phyloP scores from a whole-genome alignment of 2,797 vertebrate genomes.

The Acanthurus tractus region DNA sequence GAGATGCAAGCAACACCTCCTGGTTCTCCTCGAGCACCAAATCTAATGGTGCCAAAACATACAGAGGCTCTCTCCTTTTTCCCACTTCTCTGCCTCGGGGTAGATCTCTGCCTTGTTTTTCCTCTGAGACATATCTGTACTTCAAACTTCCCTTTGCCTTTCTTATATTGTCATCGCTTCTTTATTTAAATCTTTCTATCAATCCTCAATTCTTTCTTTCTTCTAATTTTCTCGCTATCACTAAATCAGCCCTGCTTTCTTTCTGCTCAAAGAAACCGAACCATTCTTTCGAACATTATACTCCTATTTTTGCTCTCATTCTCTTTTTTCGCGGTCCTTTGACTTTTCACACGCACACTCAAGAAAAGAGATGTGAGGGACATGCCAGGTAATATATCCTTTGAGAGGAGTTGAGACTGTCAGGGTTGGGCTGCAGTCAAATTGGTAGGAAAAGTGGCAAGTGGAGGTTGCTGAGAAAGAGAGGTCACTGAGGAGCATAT shows the following conservation, averaged over 20 bases:
- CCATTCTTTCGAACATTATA: not conserved
- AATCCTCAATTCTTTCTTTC: not conserved
- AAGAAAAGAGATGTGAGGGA: conserved; percentile 9
- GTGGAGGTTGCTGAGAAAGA: conserved; percentile 36
- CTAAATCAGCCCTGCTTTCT: conserved; percentile 6
- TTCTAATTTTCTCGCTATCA: conserved; percentile 10
- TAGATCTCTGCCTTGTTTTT: conserved; percentile 6
- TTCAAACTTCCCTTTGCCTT: not conserved
- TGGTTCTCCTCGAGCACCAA: conserved; percentile 15
- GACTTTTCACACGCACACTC: conserved; percentile 24
- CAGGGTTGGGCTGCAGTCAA: conserved; percentile 42
- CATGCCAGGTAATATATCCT: conserved; percentile 13
- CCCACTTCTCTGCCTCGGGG: conserved; percentile 1
- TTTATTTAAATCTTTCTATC: not conserved
- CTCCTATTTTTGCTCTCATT: not conserved
- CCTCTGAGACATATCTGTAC: not conserved
- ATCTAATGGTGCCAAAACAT: not conserved
- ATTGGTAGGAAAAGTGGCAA: conserved; percentile 38
- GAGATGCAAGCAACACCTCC: not conserved
- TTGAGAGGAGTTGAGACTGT: conserved; percentile 8
- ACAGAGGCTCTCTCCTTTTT: not conserved
- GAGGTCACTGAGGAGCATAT: conserved; percentile 51
- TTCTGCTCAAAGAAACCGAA: not conserved
- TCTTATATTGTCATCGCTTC: not conserved
- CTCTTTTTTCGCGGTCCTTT: not conserved